phyloP scores from a whole-genome alignment of 2,797 vertebrate species.

The Myotis daubentonii region DNA sequence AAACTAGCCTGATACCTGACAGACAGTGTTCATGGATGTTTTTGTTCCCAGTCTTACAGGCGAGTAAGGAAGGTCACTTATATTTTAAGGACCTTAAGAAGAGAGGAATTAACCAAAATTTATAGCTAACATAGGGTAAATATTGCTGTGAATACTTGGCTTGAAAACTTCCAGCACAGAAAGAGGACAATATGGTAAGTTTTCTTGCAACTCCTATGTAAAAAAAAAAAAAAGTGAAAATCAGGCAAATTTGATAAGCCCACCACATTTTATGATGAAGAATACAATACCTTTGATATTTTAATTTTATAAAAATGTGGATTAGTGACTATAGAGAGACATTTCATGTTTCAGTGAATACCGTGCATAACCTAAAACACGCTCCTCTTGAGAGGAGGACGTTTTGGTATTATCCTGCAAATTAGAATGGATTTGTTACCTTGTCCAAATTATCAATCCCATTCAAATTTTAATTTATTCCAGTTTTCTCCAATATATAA shows the following conservation, averaged over 20 bases:
- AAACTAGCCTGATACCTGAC: background rate
- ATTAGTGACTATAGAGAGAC: background rate
- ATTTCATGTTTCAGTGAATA: background rate
- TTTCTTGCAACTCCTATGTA: background rate
- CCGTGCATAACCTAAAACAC: background rate
- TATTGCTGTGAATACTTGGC: background rate
- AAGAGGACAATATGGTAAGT: background rate
- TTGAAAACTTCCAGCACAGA: background rate
- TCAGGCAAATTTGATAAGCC: background rate
- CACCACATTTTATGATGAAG: background rate
- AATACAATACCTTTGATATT: background rate
- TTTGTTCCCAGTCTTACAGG: accelerated
- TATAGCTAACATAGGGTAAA: background rate
- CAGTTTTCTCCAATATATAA: background rate
- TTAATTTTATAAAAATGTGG: background rate
- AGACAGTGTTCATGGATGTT: background rate
- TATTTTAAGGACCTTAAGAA: background rate
- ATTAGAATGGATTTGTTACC: background rate
- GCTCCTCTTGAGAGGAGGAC: background rate
- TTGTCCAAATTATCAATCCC: background rate
- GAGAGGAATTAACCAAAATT: background rate
- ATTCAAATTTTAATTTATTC: background rate
- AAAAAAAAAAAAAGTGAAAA: background rate
- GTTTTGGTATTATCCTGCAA: background rate
- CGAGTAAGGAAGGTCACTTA: background rate